Conservation (phyloP, 2,113 vertebrate genomes). For the Corydoras maculifer region DNA sequence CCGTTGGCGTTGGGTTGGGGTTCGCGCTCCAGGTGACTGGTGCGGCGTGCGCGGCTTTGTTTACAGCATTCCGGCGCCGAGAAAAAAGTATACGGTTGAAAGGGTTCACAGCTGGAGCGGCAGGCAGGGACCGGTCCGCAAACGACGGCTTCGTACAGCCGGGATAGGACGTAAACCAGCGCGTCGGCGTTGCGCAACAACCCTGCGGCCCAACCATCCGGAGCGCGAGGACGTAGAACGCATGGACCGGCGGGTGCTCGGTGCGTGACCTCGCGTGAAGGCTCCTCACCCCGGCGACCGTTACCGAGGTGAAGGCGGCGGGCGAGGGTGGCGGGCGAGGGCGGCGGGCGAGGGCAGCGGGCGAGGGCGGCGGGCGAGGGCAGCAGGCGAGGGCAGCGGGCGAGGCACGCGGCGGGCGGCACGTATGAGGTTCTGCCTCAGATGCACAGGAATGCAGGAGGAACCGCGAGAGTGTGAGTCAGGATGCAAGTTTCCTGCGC, state of each 20-base stretch:
- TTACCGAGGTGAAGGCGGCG: too few species aligned
- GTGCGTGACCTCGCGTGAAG: too few species aligned
- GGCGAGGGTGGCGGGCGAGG: too few species aligned
- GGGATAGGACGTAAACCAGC: neutral
- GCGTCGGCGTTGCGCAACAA: too few species aligned
- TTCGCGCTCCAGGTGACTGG: conserved; percentile 44
- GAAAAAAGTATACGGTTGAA: conserved; percentile 45
- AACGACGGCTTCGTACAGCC: neutral
- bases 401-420: neutral
- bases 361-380: too few species aligned
- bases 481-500: neutral
- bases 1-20: conserved; percentile 36
- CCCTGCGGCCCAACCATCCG: too few species aligned
- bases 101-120: conserved; percentile 36
- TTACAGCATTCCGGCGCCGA: conserved; percentile 51
- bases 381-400: neutral
- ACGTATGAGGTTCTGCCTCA: conserved; percentile 22
- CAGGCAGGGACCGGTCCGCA: neutral
- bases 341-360: neutral
- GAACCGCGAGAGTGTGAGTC: conserved; percentile 29
- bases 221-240: too few species aligned
- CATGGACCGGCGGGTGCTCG: too few species aligned
- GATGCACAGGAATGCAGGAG: conserved; percentile 1
- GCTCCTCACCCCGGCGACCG: too few species aligned
- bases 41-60: conserved; percentile 56